phyloP scores from a whole-genome alignment of 2,888 invertebrate species.

The Herminia tarsipennalis region DNA sequence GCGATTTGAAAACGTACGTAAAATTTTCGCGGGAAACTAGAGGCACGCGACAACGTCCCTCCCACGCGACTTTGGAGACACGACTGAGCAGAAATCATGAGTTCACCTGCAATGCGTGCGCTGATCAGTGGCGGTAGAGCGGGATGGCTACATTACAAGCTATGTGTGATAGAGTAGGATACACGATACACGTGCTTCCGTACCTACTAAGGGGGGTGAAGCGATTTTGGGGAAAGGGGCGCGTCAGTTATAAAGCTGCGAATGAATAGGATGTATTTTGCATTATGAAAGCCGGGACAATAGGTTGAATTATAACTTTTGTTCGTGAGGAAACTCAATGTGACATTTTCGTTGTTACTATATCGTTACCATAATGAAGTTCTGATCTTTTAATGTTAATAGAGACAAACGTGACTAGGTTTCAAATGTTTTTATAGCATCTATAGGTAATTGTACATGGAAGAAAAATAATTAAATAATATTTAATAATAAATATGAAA shows the following conservation, averaged over 20 bases:
- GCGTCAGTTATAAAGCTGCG: constrained; percentile 72
- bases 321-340: constrained; percentile 61
- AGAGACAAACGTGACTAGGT: constrained; percentile 19
- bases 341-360: constrained; percentile 54
- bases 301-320: constrained; percentile 66
- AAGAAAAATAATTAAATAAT: too few species aligned
- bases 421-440: too few species aligned
- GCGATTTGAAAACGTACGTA: constrained; percentile 41
- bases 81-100: constrained; percentile 61
- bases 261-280: constrained; percentile 76
- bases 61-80: constrained; percentile 63
- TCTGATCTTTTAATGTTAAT: constrained; percentile 39
- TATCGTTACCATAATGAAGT: constrained; percentile 58
- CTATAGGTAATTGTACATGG: too few species aligned
- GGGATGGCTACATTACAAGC: constrained; percentile 46
- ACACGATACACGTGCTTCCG: constrained; percentile 73
- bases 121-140: constrained; percentile 64
- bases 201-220: constrained; percentile 65
- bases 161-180: constrained; percentile 51
- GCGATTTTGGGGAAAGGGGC: constrained; percentile 75
- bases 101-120: constrained; percentile 85
- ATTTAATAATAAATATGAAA: too few species aligned
- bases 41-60: constrained; percentile 55
- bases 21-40: constrained; percentile 81
- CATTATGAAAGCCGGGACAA: constrained; percentile 71